Conservation (phyloP, 2,888 invertebrate genomes). For the Hemistola chrysoprasaria region DNA sequence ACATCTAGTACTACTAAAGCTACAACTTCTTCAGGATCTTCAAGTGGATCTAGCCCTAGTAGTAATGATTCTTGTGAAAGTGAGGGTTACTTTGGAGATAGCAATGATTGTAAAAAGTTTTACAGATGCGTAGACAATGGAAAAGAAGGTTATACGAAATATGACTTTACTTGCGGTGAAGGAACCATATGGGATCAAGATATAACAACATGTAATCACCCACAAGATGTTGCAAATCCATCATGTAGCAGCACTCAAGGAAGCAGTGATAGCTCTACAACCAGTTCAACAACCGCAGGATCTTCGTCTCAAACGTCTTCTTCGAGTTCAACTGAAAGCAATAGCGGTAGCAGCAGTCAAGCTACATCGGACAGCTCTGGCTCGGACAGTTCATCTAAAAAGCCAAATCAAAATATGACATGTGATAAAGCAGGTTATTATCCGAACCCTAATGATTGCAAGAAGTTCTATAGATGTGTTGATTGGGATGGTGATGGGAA, state of each 20-base stretch:
- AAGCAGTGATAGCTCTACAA: constrained; percentile 30
- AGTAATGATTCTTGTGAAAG: constrained; percentile 63
- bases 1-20: constrained; percentile 29
- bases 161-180: constrained; percentile 84
- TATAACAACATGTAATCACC: constrained; percentile 69
- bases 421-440: constrained; percentile 84
- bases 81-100: constrained; percentile 85
- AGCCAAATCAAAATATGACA: constrained; percentile 48
- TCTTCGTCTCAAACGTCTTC: constrained; percentile 25
- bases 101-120: constrained; percentile 83
- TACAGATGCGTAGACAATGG: constrained; percentile 85
- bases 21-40: constrained; percentile 30
- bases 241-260: constrained; percentile 46
- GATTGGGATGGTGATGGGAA: constrained; percentile 81
- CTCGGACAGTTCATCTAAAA: constrained; percentile 47
- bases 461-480: constrained; percentile 85
- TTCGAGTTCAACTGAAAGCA: constrained; percentile 39
- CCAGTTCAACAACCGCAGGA: constrained; percentile 23
- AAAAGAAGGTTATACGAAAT: constrained; percentile 81
- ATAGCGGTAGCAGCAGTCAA: constrained; percentile 28
- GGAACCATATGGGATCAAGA: constrained; percentile 88
- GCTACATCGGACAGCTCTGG: constrained; percentile 45
- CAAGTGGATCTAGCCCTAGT: constrained; percentile 28
- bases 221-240: constrained; percentile 60
- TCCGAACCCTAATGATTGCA: constrained; percentile 83